Evolutionary conservation across 1,140 invertebrate species (phyloP), one percentile per base, ranked within the genome.

Genomic region (Lepidurus couesii): DNA sequence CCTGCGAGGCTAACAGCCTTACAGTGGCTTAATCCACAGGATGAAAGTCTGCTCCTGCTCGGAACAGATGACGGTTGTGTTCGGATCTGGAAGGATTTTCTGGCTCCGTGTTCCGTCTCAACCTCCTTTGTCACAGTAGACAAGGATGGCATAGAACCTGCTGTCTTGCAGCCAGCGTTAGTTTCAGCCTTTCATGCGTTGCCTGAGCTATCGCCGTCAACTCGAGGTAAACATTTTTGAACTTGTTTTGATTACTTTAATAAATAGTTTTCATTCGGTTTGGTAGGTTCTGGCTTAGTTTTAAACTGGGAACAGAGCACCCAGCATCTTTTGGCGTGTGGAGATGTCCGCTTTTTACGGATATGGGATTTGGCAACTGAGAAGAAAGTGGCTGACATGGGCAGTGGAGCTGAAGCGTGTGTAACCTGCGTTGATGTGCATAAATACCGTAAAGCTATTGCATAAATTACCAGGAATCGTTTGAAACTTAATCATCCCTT

Each of bases 21-120:
- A 44, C 91, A 96, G 82, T 95, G 95, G 84, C 85, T 97, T n/a
- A 97, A 98, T 87, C 88, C 91, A 76, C 95, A 97, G 83, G 93
- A 95, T 83, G 87, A 90, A 78, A 87, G 91, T 42, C 84, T 95
- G 79, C 85, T 95, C 34, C 87, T 93, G 85, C 88, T 90, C 47
- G 87, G 90, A 77, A 88, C 89, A 81, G 92, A 95, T 84, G 92
- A 94, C 84, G 94, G 94, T 44, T 88, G 91, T 75, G 87, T 96
- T 21, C 87, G 91, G 82, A 83, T 96, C 10, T 95, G 89, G 89
- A 86, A 84, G 77, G 47, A 42, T 42, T 75, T 76, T 34, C 44
- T 74, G 21, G 75, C 73, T 8, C 34, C 53, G 11, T 73, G 74
- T 74, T 42, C 16, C n/a, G 42, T 34, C n/a, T 53, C 26, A 65